Base-by-base conservation (phyloP, 2,797 vertebrate species). In the Pseudochirops cupreus region DNA sequence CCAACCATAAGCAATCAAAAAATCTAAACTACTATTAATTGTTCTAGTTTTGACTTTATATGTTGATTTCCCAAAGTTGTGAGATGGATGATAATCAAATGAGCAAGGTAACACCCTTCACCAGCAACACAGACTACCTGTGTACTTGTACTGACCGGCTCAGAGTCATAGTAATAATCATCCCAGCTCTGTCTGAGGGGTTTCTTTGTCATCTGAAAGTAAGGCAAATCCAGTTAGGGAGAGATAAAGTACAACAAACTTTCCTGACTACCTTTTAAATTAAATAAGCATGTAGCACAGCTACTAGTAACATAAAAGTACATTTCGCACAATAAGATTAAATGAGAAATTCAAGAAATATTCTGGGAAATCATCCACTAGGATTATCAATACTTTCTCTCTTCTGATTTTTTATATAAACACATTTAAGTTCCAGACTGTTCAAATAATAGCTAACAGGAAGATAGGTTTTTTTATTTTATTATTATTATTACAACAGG, bases 131-230 rank as follows among this genome's bases (percentile, higher is more conserved):
- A 91, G 89, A 96, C 95, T 96, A 98, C 74, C 31, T 0, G 4
- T 95, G 96, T 96, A 98, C 98, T 97, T 62, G 97, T 99, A 99
- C 99, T 99, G 99, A 99, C 99, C 99, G 99, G 99, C 98, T 99
- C 99, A 98, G 99, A 99, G 97, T 99, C 99, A 99, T 98, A 99
- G 99, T 99, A 99, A 99, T 97, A 99, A 98, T 99, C 99, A 99
- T 99, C 99, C 99, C 99, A 99, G 98, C 99, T 99, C 98, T 98
- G 99, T 98, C 99, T 99, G 98, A 98, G 99, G 96, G 98, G 98
- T 99, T 98, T 99, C 99, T 99, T 99, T 99, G 99, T 99, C 99
- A 99, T 99, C 99, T 99, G 99, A 99, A 99, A 99, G 98, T 98
- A 99, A 99, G 99, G 99, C 98, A 99, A 97, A 99, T 98, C 21